Evolutionary conservation across 2,797 vertebrate genomes (phyloP).

Genomic region (Dromococcyx pavoninus): DNA sequence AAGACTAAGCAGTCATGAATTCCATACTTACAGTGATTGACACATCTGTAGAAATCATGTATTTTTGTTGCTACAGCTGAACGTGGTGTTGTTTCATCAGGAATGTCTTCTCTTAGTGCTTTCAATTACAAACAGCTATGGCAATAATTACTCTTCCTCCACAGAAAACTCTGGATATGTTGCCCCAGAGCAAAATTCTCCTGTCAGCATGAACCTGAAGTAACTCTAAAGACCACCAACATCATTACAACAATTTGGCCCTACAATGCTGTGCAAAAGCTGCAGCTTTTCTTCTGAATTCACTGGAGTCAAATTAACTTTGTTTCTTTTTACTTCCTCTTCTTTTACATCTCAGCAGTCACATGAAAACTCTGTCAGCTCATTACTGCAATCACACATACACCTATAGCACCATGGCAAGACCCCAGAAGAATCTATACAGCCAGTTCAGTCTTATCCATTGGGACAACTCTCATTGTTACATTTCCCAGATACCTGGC

Average conservation of each 20-base stretch:
- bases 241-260: neutral
- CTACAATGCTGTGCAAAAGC: neutral
- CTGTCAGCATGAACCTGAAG: conserved; percentile 18
- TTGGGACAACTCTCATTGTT: neutral
- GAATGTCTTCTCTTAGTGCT: conserved; percentile 24
- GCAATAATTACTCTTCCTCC: conserved; percentile 55
- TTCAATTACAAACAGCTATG: conserved; percentile 62
- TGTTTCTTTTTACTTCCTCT: neutral
- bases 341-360: conserved; percentile 3
- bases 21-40: neutral
- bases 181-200: neutral
- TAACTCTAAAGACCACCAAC: neutral
- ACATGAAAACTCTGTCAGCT: neutral
- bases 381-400: neutral
- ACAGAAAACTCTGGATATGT: conserved; percentile 17
- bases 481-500: conserved; percentile 44
- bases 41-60: neutral
- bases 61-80: conserved; percentile 69
- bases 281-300: conserved; percentile 1
- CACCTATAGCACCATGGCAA: conserved; percentile 5
- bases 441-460: neutral
- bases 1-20: neutral
- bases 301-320: neutral
- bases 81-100: conserved; percentile 1
- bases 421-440: neutral